Evolutionary conservation across 2,888 invertebrate species (phyloP).

Genomic region (Diogma glabrata): DNA sequence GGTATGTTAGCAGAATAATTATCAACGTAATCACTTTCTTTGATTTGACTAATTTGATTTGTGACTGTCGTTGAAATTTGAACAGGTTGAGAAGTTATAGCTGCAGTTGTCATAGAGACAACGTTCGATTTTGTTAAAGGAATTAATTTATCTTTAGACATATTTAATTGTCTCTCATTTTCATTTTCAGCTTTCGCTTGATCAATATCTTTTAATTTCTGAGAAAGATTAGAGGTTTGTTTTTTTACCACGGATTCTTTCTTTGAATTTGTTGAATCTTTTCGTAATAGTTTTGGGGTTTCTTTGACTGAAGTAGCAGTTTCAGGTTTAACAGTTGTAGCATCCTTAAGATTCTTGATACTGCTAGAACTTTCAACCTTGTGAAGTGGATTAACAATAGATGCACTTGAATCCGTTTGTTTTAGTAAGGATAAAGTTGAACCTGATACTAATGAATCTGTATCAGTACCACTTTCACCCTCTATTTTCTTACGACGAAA

Average conservation of each 20-base stretch:
- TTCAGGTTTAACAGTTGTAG: not conserved
- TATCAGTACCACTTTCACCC: not conserved
- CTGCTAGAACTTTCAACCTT: not conserved
- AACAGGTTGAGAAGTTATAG: slow-evolving; percentile 44
- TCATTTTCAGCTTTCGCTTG: slow-evolving; percentile 17
- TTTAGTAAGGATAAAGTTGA: not conserved
- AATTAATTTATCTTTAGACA: slow-evolving; percentile 19
- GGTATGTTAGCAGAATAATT: not conserved
- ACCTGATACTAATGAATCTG: not conserved
- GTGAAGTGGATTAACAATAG: not conserved
- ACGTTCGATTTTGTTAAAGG: slow-evolving; percentile 27
- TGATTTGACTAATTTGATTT: slow-evolving; percentile 37
- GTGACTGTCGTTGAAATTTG: slow-evolving; percentile 44
- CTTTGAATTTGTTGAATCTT: slow-evolving; percentile 26
- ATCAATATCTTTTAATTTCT: slow-evolving; percentile 10
- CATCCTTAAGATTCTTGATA: not conserved
- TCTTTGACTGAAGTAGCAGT: too few species aligned
- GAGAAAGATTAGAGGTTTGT: not conserved
- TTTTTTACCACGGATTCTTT: slow-evolving; percentile 12
- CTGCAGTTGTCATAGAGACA: slow-evolving; percentile 46
- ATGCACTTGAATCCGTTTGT: slow-evolving; percentile 3
- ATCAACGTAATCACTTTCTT: not conserved
- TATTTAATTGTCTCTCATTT: not conserved
- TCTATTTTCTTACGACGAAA: slow-evolving; percentile 1
- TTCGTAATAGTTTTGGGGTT: slow-evolving; percentile 18